Evolutionary conservation across 2,888 invertebrate species (phyloP).

Genomic region (Neoascia interrupta): DNA sequence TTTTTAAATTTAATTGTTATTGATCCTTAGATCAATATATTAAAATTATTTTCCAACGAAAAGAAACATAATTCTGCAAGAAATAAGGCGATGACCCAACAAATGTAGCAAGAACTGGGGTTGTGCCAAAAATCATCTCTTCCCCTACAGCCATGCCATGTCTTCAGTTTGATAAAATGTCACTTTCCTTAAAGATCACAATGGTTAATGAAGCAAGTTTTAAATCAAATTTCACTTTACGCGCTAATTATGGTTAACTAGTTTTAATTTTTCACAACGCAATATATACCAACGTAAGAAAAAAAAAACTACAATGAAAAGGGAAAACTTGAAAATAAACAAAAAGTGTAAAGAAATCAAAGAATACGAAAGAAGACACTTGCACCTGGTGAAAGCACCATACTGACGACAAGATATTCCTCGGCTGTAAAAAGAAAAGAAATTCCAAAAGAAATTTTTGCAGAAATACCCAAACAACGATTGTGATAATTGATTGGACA

Average conservation of each 20-base stretch:
- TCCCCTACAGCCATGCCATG: no score
- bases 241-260: conserved; percentile 18
- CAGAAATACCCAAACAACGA: conserved; percentile 11
- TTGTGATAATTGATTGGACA: conserved; percentile 43
- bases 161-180: no score
- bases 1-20: no score
- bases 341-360: conserved; percentile 27
- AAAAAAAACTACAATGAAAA: conserved; percentile 36
- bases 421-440: conserved; percentile 11
- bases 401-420: not conserved
- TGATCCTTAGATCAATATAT: no score
- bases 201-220: not conserved
- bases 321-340: conserved; percentile 46
- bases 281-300: conserved; percentile 7
- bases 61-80: no score
- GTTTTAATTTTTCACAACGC: not conserved
- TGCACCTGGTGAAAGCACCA: conserved; percentile 55
- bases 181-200: not conserved
- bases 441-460: conserved; percentile 23
- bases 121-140: no score
- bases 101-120: no score
- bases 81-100: no score
- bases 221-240: conserved; percentile 32
- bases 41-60: no score
- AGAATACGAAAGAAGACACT: conserved; percentile 31